Conservation (phyloP, 53 echinoderm and acorn worm species). For the Hippasteria phrygiana region DNA sequence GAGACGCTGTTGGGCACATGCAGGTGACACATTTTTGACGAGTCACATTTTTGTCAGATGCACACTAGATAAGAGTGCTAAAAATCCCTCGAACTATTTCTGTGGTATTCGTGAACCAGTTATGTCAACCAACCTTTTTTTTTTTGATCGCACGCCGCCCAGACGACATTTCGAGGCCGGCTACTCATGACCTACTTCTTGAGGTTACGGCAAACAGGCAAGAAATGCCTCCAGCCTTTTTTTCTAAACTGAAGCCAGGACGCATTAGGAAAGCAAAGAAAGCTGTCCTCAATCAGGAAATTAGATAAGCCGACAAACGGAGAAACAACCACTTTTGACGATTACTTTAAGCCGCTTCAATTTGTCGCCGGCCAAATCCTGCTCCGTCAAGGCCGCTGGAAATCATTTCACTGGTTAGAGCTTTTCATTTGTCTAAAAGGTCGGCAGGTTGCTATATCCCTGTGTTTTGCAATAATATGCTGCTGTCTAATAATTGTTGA, state of each 20-base stretch:
- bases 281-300: slow-evolving; percentile 9
- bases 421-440: too few species aligned
- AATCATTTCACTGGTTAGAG: background rate
- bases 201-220: background rate
- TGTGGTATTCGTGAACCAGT: background rate
- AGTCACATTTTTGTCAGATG: too few species aligned
- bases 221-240: background rate
- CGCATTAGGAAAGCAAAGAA: background rate
- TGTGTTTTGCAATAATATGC: too few species aligned
- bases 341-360: background rate
- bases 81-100: background rate
- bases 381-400: background rate
- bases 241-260: background rate
- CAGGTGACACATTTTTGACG: too few species aligned
- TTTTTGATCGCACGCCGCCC: background rate
- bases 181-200: background rate
- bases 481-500: too few species aligned
- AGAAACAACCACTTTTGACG: background rate
- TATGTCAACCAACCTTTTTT: background rate
- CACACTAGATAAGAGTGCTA: too few species aligned
- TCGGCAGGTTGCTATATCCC: too few species aligned
- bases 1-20: too few species aligned
- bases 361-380: background rate
- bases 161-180: background rate
- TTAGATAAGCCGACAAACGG: slow-evolving; percentile 12